Percentiles rank a stretch among this genome's conserved stretches.
Evolutionary conservation across 2,888 invertebrate species (phyloP).

Genomic region (Lepidocyrtoides sp.): DNA sequence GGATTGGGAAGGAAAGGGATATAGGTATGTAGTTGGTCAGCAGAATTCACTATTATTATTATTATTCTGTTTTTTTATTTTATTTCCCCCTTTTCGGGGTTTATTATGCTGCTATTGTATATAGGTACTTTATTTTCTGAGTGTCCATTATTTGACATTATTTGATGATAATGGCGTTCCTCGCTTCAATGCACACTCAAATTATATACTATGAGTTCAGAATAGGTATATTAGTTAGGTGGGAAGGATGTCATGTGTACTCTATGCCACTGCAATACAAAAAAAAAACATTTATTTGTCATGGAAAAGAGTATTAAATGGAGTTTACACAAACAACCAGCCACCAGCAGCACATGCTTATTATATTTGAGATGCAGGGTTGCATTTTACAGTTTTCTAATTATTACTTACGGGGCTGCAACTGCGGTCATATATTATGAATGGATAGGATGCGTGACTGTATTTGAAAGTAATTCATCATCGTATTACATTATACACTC

Average conservation of each 20-base stretch:
- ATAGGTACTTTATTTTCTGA: background rate
- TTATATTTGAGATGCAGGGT: background rate
- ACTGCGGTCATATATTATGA: background rate
- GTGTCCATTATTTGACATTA: constrained; percentile 3
- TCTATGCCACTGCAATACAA: background rate
- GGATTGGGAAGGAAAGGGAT: background rate
- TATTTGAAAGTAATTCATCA: constrained; percentile 75
- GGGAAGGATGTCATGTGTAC: background rate
- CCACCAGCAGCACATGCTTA: background rate
- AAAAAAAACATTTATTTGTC: background rate
- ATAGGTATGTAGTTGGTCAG: background rate
- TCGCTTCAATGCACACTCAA: background rate
- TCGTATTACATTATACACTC: constrained; percentile 30
- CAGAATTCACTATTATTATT: background rate
- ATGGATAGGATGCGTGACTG: constrained; percentile 54
- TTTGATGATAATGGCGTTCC: constrained; percentile 24
- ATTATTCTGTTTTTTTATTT: constrained; percentile 1
- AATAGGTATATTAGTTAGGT: background rate
- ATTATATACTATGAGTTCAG: background rate
- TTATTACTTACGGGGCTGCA: constrained; percentile 49
- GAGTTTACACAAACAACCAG: too few species aligned
- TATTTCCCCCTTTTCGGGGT: background rate
- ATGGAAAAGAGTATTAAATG: too few species aligned
- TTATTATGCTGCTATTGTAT: background rate
- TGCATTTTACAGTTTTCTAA: constrained; percentile 60